Percentiles rank a stretch among this genome's conserved stretches.
Conservation (phyloP, 2,888 invertebrate species). For the Lobophora halterata region DNA sequence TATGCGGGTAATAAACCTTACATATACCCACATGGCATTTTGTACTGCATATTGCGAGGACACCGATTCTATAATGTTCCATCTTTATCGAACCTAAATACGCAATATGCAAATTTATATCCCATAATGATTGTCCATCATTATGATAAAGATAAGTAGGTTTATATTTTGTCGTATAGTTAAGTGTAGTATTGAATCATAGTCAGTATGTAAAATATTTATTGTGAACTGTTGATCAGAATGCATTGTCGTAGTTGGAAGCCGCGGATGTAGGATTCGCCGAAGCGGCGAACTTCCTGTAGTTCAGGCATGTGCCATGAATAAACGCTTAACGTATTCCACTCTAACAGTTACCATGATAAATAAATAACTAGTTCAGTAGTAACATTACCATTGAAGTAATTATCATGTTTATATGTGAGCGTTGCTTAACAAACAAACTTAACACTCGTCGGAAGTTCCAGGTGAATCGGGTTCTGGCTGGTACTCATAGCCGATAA, state of each 20-base stretch:
- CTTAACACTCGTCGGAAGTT: conserved; percentile 30
- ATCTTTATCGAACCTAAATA: conserved; percentile 39
- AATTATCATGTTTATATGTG: conserved; percentile 11
- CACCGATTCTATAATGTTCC: conserved; percentile 47
- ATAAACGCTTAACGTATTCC: conserved; percentile 60
- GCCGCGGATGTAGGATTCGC: conserved; percentile 54
- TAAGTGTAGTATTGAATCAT: conserved; percentile 23
- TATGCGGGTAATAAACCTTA: conserved; percentile 66
- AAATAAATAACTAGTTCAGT: conserved; percentile 34
- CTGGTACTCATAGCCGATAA: conserved; percentile 47
- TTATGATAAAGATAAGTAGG: conserved; percentile 33
- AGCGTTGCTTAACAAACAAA: conserved; percentile 12
- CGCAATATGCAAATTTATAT: conserved; percentile 40
- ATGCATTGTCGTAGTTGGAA: conserved; percentile 56
- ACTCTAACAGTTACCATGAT: conserved; percentile 39
- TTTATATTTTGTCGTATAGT: conserved; percentile 26
- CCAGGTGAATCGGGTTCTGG: conserved; percentile 30
- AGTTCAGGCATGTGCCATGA: conserved; percentile 60
- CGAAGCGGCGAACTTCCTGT: conserved; percentile 69
- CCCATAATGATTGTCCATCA: conserved; percentile 27
- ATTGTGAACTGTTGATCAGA: conserved; percentile 42
- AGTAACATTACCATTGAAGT: conserved; percentile 32
- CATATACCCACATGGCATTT: conserved; percentile 61
- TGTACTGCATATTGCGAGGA: conserved; percentile 54
- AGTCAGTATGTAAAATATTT: conserved; percentile 33